Evolutionary conservation across 2,888 invertebrate genomes (phyloP), one percentile per base, ranked within the genome.

Genomic region (Sturmia bella): DNA sequence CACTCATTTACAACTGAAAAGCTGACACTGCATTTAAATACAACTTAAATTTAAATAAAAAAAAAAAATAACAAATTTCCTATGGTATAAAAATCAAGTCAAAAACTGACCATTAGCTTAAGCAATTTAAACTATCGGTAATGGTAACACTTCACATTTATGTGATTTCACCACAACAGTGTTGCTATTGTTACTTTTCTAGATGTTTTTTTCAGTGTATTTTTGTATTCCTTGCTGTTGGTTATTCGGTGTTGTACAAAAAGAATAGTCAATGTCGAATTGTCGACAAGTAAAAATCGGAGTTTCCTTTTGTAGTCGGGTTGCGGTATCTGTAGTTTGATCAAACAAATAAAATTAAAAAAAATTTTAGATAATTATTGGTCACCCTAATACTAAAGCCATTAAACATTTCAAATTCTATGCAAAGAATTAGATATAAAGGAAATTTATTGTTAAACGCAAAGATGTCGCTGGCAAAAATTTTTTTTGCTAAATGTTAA

Each of bases 201-300:
- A 13, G 17, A 32, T 27, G 6, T 48, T 61, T 61, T 32, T 69
- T 61, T 17, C 61, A 43, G 68, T 76, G 66, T 66, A 61, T 39
- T 66, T 54, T 66, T 27, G n/a, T 79, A 45, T 79, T 43, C 73
- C 56, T 77, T 61, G 24, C 15, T 24, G 27, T 48, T 79, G 48
- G 52, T 68, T 61, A 45, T 73, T 63, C 73, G 66, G 61, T 68
- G 79, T 74, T 74, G 68, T 69, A 74, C 54, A 79, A 74, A 54
- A 74, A 56, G 39, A 80, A 75, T 80, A 80, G 80, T 80, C 80
- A 80, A 80, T 80, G 76, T 80, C 80, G 80, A 80, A 72, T 80
- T 68, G 76, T 80, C 76, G 76, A 80, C 80, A 66, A 80, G 80
- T 72, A 54, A 76, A 66, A 80, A 68, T 76, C 76, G 80, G 69